A percentile compares a stretch with the other conserved stretches of the same genome.
These are phyloP conservation scores for Microcebus murinus DNA, from an alignment of 2,113 vertebrate species.

Conservation along the genomic window DNA sequence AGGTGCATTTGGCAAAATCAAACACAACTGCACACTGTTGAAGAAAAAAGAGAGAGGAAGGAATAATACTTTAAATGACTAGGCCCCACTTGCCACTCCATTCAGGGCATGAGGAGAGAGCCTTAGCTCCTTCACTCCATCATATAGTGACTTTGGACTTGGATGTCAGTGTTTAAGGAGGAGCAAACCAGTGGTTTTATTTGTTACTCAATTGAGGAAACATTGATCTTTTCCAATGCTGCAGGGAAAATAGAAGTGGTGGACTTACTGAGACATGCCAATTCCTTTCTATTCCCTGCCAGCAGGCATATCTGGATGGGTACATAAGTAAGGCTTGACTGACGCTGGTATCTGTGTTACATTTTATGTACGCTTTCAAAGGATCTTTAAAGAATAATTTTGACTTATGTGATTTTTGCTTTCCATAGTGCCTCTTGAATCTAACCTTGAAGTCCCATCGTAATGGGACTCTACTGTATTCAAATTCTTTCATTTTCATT, in stretches of 20 bases:
- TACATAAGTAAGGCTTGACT: not conserved
- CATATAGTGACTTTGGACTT: not conserved
- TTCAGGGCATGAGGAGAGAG: not conserved
- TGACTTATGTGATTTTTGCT: constrained; percentile 24
- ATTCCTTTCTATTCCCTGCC: not conserved
- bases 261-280: not conserved
- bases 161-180: not conserved
- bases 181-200: not conserved
- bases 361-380: not conserved
- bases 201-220: not conserved
- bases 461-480: not conserved
- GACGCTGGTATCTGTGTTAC: not conserved
- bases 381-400: constrained; percentile 45
- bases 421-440: not conserved
- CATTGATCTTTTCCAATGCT: not conserved
- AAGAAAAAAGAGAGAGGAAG: not conserved
- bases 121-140: too few species aligned
- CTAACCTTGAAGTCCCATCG: not conserved
- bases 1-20: not conserved
- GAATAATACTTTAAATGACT: not conserved
- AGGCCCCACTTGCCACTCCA: not conserved
- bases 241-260: not conserved
- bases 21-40: not conserved
- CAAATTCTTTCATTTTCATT: constrained; percentile 13
- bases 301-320: not conserved